Evolutionary conservation across 2,888 invertebrate genomes (phyloP).

Genomic region (Dryadula phaetusa): DNA sequence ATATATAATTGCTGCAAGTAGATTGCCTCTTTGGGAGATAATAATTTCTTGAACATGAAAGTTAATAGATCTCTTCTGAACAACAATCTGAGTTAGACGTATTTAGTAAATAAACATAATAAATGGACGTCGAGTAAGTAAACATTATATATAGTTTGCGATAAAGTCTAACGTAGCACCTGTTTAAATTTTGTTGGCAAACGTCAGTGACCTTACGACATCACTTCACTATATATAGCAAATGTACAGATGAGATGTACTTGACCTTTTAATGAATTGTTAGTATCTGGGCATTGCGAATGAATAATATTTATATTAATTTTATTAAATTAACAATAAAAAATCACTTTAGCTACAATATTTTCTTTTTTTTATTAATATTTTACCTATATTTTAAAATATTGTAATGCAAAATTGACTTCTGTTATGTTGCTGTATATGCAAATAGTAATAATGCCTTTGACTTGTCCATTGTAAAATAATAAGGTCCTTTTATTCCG

Average conservation of each 20-base stretch:
- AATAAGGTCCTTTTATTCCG: too few species aligned
- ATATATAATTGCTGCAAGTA: too few species aligned
- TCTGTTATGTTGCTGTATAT: too few species aligned
- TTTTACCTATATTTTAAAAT: too few species aligned
- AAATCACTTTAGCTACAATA: background rate
- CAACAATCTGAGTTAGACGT: background rate
- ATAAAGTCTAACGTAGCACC: conserved; percentile 4
- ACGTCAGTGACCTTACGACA: conserved; percentile 36
- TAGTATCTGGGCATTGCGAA: conserved; percentile 9
- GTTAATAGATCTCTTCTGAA: background rate
- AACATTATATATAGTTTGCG: background rate
- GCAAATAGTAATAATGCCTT: too few species aligned
- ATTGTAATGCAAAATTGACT: too few species aligned
- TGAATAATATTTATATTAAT: conserved; percentile 14
- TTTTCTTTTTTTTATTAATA: too few species aligned
- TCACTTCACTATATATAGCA: conserved; percentile 28
- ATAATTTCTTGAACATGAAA: background rate
- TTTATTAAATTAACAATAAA: conserved; percentile 1
- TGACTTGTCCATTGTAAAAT: too few species aligned
- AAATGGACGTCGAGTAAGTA: background rate
- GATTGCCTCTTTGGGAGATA: too few species aligned
- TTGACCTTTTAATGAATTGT: conserved; percentile 37
- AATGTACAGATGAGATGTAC: conserved; percentile 25
- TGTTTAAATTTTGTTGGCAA: conserved; percentile 35
- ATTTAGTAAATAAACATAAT: background rate